Evolutionary conservation across 1,140 invertebrate genomes (phyloP).

Genomic region (Zaprionus lachaisei): DNA sequence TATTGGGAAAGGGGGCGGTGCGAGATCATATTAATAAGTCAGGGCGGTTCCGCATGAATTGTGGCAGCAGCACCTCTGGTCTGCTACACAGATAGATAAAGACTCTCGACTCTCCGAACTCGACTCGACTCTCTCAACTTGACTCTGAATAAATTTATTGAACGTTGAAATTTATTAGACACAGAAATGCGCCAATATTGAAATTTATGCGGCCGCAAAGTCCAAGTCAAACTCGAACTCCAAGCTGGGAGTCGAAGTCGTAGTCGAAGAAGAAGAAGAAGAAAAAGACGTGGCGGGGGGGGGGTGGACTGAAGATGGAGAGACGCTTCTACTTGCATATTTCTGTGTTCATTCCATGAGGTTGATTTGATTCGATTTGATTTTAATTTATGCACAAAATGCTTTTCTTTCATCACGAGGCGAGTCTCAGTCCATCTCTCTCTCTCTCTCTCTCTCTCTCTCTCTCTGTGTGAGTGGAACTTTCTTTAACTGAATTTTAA

Average conservation of each 20-base stretch:
- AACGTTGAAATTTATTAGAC: conserved; percentile 73
- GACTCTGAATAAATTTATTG: conserved; percentile 79
- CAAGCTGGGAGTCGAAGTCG: not conserved
- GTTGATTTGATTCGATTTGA: conserved; percentile 80
- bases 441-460: conserved; percentile 8
- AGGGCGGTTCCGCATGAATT: conserved; percentile 60
- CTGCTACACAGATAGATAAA: conserved; percentile 18
- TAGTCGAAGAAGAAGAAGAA: conserved; percentile 6
- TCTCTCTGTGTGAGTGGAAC: conserved; percentile 48
- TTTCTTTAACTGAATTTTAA: conserved; percentile 83
- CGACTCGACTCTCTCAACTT: conserved; percentile 54
- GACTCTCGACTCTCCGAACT: conserved; percentile 9
- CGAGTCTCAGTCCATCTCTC: conserved; percentile 43
- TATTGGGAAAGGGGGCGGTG: conserved; percentile 2
- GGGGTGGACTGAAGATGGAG: not conserved
- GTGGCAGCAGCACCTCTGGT: conserved; percentile 20
- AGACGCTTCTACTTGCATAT: conserved; percentile 2
- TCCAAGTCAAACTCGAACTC: conserved; percentile 13
- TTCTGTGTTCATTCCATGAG: conserved; percentile 42
- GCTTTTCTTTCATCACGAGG: conserved; percentile 79
- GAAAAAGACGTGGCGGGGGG: too few relatives aligned
- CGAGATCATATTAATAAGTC: conserved; percentile 68
- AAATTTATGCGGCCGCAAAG: conserved; percentile 70
- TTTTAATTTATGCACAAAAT: conserved; percentile 83
- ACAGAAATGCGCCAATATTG: conserved; percentile 80